Evolutionary conservation across 2,888 invertebrate genomes (phyloP), one percentile per base, ranked within the genome.

Genomic region (Lepetodrilus schrolli): DNA sequence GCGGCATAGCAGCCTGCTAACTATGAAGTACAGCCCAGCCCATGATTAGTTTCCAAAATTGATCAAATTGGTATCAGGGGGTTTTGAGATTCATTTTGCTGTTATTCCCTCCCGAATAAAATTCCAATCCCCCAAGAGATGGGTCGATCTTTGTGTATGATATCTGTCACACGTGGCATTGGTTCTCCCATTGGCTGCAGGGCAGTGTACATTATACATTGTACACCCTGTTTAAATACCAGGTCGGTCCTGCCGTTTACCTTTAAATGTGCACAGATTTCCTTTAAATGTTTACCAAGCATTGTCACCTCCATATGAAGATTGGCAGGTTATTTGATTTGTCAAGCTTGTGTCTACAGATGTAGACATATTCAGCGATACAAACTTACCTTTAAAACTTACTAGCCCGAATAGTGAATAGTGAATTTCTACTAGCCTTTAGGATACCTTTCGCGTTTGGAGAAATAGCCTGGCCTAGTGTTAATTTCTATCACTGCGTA

Each of bases 11-110:
- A 17, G 21, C 36, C 36, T 49, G 50, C 34, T 23, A 50, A 68
- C 34, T 50, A 70, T 50, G 70, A 70, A 37, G 34, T 10, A 34
- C 23, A 20, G 34, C 43, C 17, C 38, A 70, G 50, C 36, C 34
- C 21, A 13, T n/a, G 50, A 50, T 50, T 49, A 70, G 58, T 58
- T 58, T 58, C 58, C n/a, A 17, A 58, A 58, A 58, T 48, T 68
- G 68, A 50, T 70, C 37, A 70, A 70, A 70, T 51, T 37, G 50
- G 37, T 70, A 50, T 70, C 50, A 37, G 48, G 49, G 70, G 70
- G 20, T 20, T 23, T 26, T 23, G 1, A 26, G 58, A 58, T 30
- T 58, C 30, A 23, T 58, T 8, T 0, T 8, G 26, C 13, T 23
- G 58, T 30, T 30, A 30, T 58, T 58, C n/a, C 8, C 26, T 30